A percentile compares a stretch with the other conserved stretches of the same genome.
phyloP scores from a whole-genome alignment of 2,888 invertebrate genomes.

The Volucella inflata region DNA sequence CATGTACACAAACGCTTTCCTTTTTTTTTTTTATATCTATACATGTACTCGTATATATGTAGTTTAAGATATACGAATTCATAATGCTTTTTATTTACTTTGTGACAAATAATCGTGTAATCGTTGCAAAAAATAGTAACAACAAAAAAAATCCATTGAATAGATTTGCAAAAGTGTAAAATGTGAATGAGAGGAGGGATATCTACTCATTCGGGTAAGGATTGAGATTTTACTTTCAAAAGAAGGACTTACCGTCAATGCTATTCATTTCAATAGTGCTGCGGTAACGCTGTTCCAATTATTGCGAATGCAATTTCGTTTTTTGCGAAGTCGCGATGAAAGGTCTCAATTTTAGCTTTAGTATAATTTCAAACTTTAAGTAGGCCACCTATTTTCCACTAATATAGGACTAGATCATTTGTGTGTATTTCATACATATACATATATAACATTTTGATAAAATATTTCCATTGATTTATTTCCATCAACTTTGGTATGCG shows the following conservation, averaged over 20 bases:
- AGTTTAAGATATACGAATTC: slow-evolving; percentile 54
- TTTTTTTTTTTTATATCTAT: neutral
- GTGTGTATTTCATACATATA: too few species aligned
- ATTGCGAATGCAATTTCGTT: slow-evolving; percentile 34
- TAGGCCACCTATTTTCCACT: slow-evolving; percentile 1
- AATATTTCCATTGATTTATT: too few species aligned
- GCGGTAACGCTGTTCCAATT: slow-evolving; percentile 26
- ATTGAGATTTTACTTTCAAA: slow-evolving; percentile 46
- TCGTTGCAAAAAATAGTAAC: slow-evolving; percentile 57
- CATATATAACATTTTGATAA: too few species aligned
- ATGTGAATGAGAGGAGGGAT: slow-evolving; percentile 57
- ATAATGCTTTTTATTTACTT: slow-evolving; percentile 53
- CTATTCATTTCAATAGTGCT: slow-evolving; percentile 57
- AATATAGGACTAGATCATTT: neutral
- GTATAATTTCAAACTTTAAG: slow-evolving; percentile 10
- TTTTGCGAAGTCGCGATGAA: slow-evolving; percentile 42
- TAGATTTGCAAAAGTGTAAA: slow-evolving; percentile 56
- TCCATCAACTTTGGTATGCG: neutral
- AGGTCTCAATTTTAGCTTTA: slow-evolving; percentile 36
- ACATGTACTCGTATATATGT: slow-evolving; percentile 39
- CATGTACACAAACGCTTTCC: slow-evolving; percentile 7
- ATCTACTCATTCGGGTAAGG: slow-evolving; percentile 44
- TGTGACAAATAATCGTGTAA: slow-evolving; percentile 73
- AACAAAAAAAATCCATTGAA: slow-evolving; percentile 57
- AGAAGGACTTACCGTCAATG: slow-evolving; percentile 48